Evolutionary conservation across 2,888 invertebrate genomes (phyloP), one percentile per base, ranked within the genome.

Genomic region (Aspidiotus rigidus): DNA sequence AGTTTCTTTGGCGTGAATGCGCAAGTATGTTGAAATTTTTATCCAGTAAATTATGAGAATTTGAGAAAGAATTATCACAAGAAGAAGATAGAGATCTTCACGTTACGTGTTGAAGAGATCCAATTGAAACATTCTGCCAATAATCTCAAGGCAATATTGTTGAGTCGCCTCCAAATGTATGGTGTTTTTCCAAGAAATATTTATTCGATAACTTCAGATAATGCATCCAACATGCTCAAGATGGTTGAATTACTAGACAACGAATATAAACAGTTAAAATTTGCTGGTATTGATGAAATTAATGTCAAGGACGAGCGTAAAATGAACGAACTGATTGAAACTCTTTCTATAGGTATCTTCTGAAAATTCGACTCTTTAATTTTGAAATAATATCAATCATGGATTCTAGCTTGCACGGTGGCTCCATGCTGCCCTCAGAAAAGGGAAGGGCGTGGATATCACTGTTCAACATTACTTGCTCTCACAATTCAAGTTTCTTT

Each of bases 241-340:
- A 44, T 44, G 49, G 11, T 44, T 11, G 11, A 44, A 44, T 44
- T 44, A 44, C 11, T 44, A 11, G 49, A 44, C 49, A 11, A 44
- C 11, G 49, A 44, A 44, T 44, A 44, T 44, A 44, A 44, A 11
- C 49, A 11, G 49, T 44, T 44, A 11, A 44, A 44, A 11, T 44
- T 44, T 11, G 49, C 8, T 10, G 49, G 49, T 44, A 44, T 44
- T 44, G 9, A 8, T 44, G 49, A 44, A 44, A 44, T 44, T 44
- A 44, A 11, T 44, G 49, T 44, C 8, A 11, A 44, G 9, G 49
- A 44, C 11, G 49, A 44, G 49, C 49, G 49, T 44, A 8, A 44
- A 44, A 44, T 44, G 49, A 44, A 44, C 49, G 49, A 44, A 44
- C 49, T 44, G 49, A 44, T 44, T 44, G 49, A 44, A 44, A 44